Conservation (phyloP, 2,113 vertebrate species). For the Bubo blakistoni region DNA sequence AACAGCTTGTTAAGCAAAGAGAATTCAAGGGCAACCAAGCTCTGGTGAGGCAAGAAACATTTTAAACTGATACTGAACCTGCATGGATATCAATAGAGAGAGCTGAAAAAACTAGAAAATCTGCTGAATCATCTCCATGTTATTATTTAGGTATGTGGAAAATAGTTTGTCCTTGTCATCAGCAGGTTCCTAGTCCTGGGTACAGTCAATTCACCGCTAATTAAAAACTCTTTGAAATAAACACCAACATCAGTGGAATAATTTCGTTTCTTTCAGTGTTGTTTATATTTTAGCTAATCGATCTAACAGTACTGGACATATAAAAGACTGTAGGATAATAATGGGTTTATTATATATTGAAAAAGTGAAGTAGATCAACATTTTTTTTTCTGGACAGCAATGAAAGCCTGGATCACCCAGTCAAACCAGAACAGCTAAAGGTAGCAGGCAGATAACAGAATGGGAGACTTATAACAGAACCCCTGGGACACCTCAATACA, state of each 20-base stretch:
- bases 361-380: background rate
- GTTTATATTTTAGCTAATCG: background rate
- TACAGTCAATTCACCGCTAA: background rate
- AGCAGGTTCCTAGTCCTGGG: background rate
- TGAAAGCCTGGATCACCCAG: background rate
- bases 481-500: background rate
- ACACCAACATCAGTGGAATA: background rate
- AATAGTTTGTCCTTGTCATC: background rate
- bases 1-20: constrained; percentile 48
- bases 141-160: background rate
- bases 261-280: background rate
- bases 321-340: background rate
- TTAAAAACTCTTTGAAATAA: background rate
- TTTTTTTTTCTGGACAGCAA: background rate
- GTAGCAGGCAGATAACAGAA: background rate
- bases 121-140: background rate
- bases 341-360: background rate
- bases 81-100: background rate
- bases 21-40: constrained; percentile 33
- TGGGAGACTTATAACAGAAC: background rate
- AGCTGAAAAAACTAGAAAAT: background rate
- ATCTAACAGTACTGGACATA: background rate
- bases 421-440: background rate
- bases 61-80: constrained; percentile 15
- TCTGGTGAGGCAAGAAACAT: background rate